Evolutionary conservation across 2,797 vertebrate species (phyloP).

Genomic region (Perodicticus potto): DNA sequence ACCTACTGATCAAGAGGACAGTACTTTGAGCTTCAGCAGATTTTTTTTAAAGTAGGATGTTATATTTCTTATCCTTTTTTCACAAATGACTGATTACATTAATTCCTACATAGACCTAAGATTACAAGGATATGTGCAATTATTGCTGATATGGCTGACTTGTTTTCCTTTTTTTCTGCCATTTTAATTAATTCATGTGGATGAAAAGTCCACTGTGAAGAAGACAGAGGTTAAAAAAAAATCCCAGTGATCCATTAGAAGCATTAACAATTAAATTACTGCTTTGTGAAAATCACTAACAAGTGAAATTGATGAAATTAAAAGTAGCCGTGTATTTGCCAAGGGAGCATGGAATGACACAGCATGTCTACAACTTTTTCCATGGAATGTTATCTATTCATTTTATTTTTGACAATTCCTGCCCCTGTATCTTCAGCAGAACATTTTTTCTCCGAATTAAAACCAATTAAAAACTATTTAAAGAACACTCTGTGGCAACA

Average conservation of each 20-base stretch:
- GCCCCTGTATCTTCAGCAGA: slow-evolving; percentile 55
- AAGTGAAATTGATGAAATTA: slow-evolving; percentile 8
- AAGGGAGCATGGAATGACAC: not conserved
- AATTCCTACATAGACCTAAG: slow-evolving; percentile 49
- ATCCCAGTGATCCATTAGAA: slow-evolving; percentile 10
- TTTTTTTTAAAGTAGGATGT: not conserved
- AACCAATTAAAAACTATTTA: slow-evolving; percentile 82
- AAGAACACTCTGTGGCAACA: slow-evolving; percentile 73
- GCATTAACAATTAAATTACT: slow-evolving; percentile 32
- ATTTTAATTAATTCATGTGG: slow-evolving; percentile 42
- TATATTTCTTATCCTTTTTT: not conserved
- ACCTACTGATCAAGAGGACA: not conserved
- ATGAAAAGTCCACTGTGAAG: slow-evolving; percentile 34
- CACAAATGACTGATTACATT: not conserved
- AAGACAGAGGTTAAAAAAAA: slow-evolving; percentile 51
- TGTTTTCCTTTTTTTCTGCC: not conserved
- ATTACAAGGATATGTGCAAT: not conserved
- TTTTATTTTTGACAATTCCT: slow-evolving; percentile 72
- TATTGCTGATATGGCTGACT: slow-evolving; percentile 6
- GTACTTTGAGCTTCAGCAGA: not conserved
- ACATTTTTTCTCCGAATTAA: slow-evolving; percentile 71
- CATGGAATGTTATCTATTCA: slow-evolving; percentile 26
- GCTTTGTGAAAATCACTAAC: slow-evolving; percentile 24
- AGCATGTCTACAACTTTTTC: not conserved
- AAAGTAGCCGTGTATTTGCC: not conserved